phyloP scores from a whole-genome alignment of 2,797 vertebrate genomes.

The Mormyrops attenuatus region DNA sequence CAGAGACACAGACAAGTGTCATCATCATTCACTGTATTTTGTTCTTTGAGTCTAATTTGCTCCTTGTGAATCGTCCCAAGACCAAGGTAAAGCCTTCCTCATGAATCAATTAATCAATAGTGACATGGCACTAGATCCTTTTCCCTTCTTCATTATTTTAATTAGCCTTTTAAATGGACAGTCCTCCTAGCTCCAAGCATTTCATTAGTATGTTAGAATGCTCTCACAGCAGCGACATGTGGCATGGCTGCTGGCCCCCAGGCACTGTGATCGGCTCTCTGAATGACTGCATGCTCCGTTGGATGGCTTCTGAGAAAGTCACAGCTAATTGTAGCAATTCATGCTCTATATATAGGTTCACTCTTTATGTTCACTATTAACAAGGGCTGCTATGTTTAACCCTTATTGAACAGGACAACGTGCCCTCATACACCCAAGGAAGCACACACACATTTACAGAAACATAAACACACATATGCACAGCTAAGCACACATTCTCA shows the following conservation, averaged over 20 bases:
- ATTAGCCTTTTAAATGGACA: conserved; percentile 86
- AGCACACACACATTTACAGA: conserved; percentile 24
- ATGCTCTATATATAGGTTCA: conserved; percentile 30
- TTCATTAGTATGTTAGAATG: conserved; percentile 82
- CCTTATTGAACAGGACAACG: not conserved
- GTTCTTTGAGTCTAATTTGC: conserved; percentile 27
- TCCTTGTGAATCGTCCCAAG: conserved; percentile 40
- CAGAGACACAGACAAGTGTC: not conserved
- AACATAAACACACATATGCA: conserved; percentile 23
- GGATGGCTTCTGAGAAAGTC: conserved; percentile 52
- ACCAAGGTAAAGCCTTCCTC: conserved; percentile 59
- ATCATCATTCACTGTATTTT: not conserved
- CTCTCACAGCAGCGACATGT: conserved; percentile 56
- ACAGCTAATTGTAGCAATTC: conserved; percentile 49
- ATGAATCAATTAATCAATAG: conserved; percentile 87
- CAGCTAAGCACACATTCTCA: conserved; percentile 11
- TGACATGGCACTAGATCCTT: conserved; percentile 86
- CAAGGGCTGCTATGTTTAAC: not conserved
- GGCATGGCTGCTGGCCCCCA: conserved; percentile 27
- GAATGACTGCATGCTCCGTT: conserved; percentile 29
- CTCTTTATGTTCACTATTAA: conserved; percentile 8
- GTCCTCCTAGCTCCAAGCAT: conserved; percentile 68
- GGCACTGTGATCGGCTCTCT: conserved; percentile 28
- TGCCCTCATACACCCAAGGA: conserved; percentile 32
- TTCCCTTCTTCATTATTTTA: conserved; percentile 89